Conservation (phyloP, 1,140 invertebrate species). For the Cherax destructor region DNA sequence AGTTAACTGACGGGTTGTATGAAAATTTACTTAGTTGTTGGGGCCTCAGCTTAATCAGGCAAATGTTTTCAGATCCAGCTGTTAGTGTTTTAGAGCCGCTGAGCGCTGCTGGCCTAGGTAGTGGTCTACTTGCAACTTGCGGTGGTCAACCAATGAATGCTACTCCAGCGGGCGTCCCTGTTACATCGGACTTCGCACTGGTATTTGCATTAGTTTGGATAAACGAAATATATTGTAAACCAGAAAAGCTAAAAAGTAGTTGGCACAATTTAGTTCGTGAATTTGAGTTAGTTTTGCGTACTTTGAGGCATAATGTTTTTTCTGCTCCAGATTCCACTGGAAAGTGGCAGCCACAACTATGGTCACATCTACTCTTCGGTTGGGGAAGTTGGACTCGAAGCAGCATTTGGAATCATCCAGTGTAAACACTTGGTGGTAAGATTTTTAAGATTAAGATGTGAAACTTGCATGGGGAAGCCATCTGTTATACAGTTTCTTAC, state of each 20-base stretch:
- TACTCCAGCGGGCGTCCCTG: not conserved
- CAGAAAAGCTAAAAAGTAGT: not conserved
- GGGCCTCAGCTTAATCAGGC: too few species aligned
- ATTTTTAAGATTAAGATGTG: not conserved
- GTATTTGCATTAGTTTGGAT: not conserved
- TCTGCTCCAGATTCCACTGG: not conserved
- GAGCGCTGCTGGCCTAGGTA: constrained; percentile 20
- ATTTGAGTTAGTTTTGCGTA: not conserved
- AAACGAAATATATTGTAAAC: not conserved
- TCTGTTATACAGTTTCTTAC: too few species aligned
- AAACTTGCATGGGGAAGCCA: too few species aligned
- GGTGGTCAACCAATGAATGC: not conserved
- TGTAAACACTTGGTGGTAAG: constrained; percentile 37
- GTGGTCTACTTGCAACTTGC: constrained; percentile 35
- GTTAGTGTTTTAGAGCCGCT: constrained; percentile 6
- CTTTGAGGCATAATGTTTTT: not conserved
- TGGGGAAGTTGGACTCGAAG: not conserved
- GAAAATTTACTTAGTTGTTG: too few species aligned
- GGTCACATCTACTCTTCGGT: constrained; percentile 27
- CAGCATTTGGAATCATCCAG: constrained; percentile 21
- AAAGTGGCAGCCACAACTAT: not conserved
- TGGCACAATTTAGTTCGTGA: not conserved
- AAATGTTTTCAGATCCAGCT: not conserved
- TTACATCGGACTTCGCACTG: not conserved
- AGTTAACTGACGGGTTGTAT: too few species aligned